phyloP scores from a whole-genome alignment of 2,888 invertebrate genomes.

The Drosophila nr. medialis region DNA sequence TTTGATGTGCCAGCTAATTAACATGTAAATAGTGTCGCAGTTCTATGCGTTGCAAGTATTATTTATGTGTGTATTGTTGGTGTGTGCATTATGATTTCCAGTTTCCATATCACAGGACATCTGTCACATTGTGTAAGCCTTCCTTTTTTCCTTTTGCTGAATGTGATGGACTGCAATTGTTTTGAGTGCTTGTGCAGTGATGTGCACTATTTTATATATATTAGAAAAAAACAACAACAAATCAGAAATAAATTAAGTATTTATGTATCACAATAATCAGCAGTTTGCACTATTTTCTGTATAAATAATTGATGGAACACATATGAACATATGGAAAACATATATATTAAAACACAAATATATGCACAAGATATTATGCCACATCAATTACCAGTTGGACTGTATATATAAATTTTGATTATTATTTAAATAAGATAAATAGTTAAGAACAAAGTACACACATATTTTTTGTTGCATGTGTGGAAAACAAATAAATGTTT shows the following conservation, averaged over 20 bases:
- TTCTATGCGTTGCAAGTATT: slow-evolving; percentile 47
- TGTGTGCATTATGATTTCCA: slow-evolving; percentile 35
- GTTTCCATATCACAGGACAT: slow-evolving; percentile 35
- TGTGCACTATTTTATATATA: slow-evolving; percentile 20
- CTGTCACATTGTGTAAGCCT: slow-evolving; percentile 51
- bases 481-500: neutral
- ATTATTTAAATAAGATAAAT: neutral
- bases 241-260: neutral
- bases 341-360: neutral
- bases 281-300: neutral
- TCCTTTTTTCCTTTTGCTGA: slow-evolving; percentile 2
- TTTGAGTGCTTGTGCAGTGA: slow-evolving; percentile 41
- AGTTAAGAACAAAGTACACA: neutral
- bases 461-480: neutral
- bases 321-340: neutral
- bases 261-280: neutral
- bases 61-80: slow-evolving; percentile 10
- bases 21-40: slow-evolving; percentile 68
- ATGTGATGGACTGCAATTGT: slow-evolving; percentile 47
- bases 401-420: neutral
- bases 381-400: neutral
- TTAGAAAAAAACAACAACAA: slow-evolving; percentile 2
- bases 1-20: slow-evolving; percentile 70
- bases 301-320: neutral
- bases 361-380: neutral